Conservation (phyloP, 2,113 vertebrate genomes). For the Sturnus vulgaris region DNA sequence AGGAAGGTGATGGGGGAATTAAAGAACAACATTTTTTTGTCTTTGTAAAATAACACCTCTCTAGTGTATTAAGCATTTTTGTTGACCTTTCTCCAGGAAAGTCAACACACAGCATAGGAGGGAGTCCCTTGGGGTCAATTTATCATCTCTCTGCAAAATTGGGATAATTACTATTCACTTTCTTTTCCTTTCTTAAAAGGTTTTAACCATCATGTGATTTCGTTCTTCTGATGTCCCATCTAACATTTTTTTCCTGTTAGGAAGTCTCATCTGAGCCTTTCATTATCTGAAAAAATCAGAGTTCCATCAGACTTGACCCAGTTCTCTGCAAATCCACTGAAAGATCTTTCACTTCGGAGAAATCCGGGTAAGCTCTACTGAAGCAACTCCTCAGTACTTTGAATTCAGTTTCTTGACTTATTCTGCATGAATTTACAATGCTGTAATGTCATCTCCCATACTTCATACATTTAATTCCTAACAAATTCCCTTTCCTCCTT, state of each 20-base stretch:
- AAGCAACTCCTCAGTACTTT: not conserved
- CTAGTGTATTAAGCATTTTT: not conserved
- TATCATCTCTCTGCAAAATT: not conserved
- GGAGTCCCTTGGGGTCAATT: not conserved
- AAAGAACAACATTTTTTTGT: not conserved
- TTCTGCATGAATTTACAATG: not conserved
- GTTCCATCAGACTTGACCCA: not conserved
- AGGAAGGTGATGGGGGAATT: rapidly evolving
- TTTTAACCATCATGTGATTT: not conserved
- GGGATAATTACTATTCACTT: not conserved
- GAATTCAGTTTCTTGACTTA: not conserved
- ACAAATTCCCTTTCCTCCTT: not conserved
- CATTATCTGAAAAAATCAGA: not conserved
- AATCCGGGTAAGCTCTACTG: not conserved
- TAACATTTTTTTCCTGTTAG: not conserved
- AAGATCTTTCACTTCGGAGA: not conserved
- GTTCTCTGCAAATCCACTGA: not conserved
- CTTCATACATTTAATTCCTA: not conserved
- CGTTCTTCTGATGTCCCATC: not conserved
- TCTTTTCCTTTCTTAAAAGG: not conserved
- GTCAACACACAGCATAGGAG: not conserved
- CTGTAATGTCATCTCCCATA: not conserved
- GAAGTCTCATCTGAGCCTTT: not conserved
- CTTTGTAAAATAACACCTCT: not conserved
- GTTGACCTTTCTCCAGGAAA: not conserved